A percentile compares a stretch with the other conserved stretches of the same genome.
Conservation (phyloP, 1,140 invertebrate species). For the Pogonomyrmex californicus region DNA sequence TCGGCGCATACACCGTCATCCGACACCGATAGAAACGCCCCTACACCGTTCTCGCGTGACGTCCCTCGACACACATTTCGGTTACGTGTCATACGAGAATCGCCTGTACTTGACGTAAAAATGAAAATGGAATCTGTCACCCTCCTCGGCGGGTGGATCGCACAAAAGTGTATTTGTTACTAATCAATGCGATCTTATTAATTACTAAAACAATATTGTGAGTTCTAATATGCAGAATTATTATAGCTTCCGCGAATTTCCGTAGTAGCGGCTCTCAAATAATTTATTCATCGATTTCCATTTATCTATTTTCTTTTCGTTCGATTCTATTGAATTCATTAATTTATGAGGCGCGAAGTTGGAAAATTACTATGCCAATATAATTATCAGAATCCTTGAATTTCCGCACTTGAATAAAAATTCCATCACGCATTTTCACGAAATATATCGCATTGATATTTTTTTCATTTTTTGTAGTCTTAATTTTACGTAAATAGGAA, state of each 20-base stretch:
- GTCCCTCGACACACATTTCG: conserved; percentile 32
- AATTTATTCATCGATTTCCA: conserved; percentile 57
- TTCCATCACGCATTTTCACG: background rate
- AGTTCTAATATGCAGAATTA: background rate
- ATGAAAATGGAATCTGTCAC: conserved; percentile 1
- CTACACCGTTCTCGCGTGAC: conserved; percentile 12
- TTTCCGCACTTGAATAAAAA: conserved; percentile 14
- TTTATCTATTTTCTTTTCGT: conserved; percentile 41
- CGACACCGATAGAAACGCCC: conserved; percentile 21
- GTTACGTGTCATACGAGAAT: conserved; percentile 19
- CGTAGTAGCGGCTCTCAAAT: conserved; percentile 9
- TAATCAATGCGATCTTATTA: background rate
- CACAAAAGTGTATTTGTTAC: background rate
- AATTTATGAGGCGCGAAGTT: conserved; percentile 6
- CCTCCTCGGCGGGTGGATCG: background rate
- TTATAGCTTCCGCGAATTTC: background rate
- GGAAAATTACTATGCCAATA: conserved; percentile 46
- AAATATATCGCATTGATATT: conserved; percentile 10
- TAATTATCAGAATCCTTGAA: conserved; percentile 12
- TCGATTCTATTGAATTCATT: conserved; percentile 19
- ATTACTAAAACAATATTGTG: conserved; percentile 25
- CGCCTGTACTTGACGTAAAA: background rate
- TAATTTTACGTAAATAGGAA: conserved; percentile 20
- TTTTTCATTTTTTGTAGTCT: background rate
- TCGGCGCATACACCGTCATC: conserved; percentile 35